Conservation (phyloP, 2,113 vertebrate genomes). For the Urocynchramus pylzowi region DNA sequence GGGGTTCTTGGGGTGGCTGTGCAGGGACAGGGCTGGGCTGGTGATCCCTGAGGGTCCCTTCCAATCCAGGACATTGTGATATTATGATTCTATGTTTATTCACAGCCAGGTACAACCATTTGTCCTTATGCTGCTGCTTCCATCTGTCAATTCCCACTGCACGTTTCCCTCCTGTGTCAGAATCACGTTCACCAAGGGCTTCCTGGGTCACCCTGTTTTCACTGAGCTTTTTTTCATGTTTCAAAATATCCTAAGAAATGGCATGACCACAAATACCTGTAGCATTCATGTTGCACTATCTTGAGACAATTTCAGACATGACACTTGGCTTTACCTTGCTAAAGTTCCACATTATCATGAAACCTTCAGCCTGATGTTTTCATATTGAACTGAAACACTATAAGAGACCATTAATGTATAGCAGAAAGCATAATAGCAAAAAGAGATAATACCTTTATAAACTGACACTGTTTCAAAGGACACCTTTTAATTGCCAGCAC, state of each 20-base stretch:
- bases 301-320: fast-evolving
- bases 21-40: fast-evolving
- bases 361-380: not conserved
- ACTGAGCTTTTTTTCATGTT: not conserved
- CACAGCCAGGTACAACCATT: not conserved
- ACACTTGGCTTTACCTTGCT: fast-evolving
- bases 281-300: not conserved
- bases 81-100: not conserved
- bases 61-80: not conserved
- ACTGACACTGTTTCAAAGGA: not conserved
- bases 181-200: fast-evolving
- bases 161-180: fast-evolving
- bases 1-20: not conserved
- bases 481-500: not conserved
- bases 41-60: fast-evolving
- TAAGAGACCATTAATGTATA: not conserved
- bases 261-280: not conserved
- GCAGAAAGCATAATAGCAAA: not conserved
- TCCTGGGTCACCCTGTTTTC: not conserved
- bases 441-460: not conserved
- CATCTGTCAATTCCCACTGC: fast-evolving
- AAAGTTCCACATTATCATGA: not conserved
- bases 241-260: not conserved
- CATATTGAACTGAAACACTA: not conserved
- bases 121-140: not conserved